Evolutionary conservation across 2,888 invertebrate species (phyloP), one percentile per base, ranked within the genome.

Genomic region (Globia sparganii): DNA sequence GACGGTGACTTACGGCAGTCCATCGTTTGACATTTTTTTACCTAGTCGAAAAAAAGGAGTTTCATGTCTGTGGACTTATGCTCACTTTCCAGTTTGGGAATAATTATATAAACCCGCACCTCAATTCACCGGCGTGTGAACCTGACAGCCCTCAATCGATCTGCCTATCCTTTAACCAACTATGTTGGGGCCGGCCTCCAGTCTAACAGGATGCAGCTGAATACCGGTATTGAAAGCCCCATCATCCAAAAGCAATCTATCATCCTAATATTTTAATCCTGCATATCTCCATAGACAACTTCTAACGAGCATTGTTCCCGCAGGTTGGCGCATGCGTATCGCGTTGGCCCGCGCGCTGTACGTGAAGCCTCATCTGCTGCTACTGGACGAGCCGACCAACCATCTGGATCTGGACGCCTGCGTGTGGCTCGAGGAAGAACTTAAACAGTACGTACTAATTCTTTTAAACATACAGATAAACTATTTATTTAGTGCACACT

Each of bases 321-420:
- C 81, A 94, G 98, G 99, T 90, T 99, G 99, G 99, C 97, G 99
- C 80, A 99, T 99, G 99, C 97, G 99, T 88, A 99, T 99, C 85
- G 99, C 99, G 2, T 96, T 99, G 77, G 99, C 99, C 9, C 97
- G 99, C 89, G 99, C 99, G 2, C 96, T 99, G 59, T 99, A 99
- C 94, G 98, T 99, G 66, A 99, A 99, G 94, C 99, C 99, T 0
- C 99, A 99, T 92, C 96, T 99, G 78, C 96, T 99, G 86, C 97
- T 99, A 90, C 97, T 99, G 58, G 99, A 99, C 94, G 99, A 99
- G 96, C 99, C 99, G 6, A 99, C 99, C 21, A 99, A 99, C 96
- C 99, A 99, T 95, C 97, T 99, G 84, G 99, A 99, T 97, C 97
- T 99, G 88, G 99, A 99, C 93, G 99, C 99, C 77, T 99, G 99